Base-by-base conservation (phyloP, 2,888 invertebrate genomes). In the Octonoba sinensis region DNA sequence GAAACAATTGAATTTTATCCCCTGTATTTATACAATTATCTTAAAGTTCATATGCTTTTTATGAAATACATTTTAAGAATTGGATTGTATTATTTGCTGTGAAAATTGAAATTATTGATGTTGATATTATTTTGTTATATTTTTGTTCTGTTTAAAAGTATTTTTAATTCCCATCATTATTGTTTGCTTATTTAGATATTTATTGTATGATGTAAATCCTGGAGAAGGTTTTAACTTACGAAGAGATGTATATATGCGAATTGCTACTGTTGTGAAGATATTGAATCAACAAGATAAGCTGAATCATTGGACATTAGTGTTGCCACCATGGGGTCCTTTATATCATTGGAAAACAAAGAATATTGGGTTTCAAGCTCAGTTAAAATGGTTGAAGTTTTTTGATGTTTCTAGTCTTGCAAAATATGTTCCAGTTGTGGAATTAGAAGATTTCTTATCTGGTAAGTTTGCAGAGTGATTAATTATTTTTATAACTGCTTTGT, bases 221-320 rank as follows among this genome's bases (percentile, higher is more conserved):
- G 93, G 95, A 0, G 99, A 99, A 90, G 99, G 99, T 0, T 99
- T 99, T 87, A 99, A 99, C 90, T 91, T 99, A 83, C 91, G 97
- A 18, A 91, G 99, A 49, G 99, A 99, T 90, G 98, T 99, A 1
- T 99, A 96, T 87, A 93, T 99, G 91, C 91, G 99, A 85, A 91
- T 97, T 86, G 96, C 97, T 1, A 93, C 94, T 64, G 92, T 97
- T 87, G 90, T 95, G 0, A 91, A 93, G 46, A 91, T 92, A 81
- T 90, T 96, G 72, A 90, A 92, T 78, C 90, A 90, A 76, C 88
- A 89, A 64, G 91, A 92, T 75, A 90, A 96, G 72, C 90, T 91
- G 76, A 90, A 90, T 76, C 87, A 89, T 51, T 91, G 91, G 90
- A 88, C 88, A 47, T 86, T 91, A 86, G 89, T 89, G 65, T 90